phyloP scores from a whole-genome alignment of 2,113 vertebrate genomes.

The Corythoichthys haematopterus region DNA sequence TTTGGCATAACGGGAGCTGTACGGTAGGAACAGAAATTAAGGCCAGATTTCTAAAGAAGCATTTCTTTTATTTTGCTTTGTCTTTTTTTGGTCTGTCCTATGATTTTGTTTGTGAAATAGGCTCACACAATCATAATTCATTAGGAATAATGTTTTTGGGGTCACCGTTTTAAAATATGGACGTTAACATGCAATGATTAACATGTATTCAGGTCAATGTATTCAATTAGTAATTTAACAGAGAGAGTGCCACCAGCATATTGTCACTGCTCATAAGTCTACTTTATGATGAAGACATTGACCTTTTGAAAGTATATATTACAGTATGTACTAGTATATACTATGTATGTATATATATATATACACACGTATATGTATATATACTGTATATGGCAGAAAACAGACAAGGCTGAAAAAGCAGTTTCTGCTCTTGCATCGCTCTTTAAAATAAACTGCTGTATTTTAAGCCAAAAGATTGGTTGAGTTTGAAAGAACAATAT shows the following conservation, averaged over 20 bases:
- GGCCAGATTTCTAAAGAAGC: background rate
- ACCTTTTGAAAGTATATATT: background rate
- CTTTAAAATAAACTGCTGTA: no score
- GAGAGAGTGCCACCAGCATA: background rate
- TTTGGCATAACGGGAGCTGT: conserved; percentile 21
- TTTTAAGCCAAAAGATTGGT: no score
- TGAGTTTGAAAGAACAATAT: no score
- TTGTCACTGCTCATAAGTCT: background rate
- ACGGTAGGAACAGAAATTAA: conserved; percentile 1
- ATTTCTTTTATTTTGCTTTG: background rate
- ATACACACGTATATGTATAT: no score
- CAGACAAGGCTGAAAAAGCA: no score
- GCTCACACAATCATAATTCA: background rate
- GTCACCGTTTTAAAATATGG: background rate
- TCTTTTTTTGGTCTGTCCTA: background rate
- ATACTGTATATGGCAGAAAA: no score
- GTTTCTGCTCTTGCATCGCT: no score
- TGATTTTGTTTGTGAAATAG: background rate
- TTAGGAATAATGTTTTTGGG: background rate
- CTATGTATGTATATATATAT: no score
- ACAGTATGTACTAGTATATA: no score
- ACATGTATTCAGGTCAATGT: background rate
- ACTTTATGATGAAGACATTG: background rate
- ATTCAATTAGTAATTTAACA: background rate
- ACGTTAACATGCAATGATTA: background rate